Evolutionary conservation across 2,888 invertebrate species (phyloP), one percentile per base, ranked within the genome.

Genomic region (Folsomia candida): DNA sequence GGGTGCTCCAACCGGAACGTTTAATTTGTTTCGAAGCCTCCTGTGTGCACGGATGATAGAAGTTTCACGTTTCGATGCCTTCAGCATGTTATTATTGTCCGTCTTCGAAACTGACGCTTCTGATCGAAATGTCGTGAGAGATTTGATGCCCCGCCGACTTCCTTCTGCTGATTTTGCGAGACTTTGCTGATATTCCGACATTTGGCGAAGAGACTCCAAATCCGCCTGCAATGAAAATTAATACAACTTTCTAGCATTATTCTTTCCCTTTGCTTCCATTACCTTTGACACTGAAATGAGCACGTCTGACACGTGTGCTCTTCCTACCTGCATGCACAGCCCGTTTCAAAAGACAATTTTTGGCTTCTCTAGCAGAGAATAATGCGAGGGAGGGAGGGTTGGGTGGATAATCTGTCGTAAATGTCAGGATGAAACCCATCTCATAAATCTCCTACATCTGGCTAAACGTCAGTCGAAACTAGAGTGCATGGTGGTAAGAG

Each of bases 41-140:
- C 80, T 74, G 69, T 80, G 79, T 29, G 79, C 80, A 60, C 76
- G 72, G 61, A 80, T 79, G 62, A 80, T 81, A 22, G 80, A 79
- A 62, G 79, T 78, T 47, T 80, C 79, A 51, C 77, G 73, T 62
- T 76, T 71, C 18, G 80, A 76, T n/a, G 81, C 80, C 68, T 74
- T 76, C 51, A 80, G 69, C 61, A 67, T 73, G 65, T 63, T 73
- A 63, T 70, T 73, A 47, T 72, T 76, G 59, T 71, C 71, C 51
- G 70, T 60, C 67, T 70, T 74, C 26, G 67, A 68, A 62, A 67
- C 67, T 51, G 67, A 68, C 61, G 71, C 68, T 25, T 68, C 73
- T 66, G 69, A 64, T 25, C 70, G 71, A 28, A 62, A 63, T 69
- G 69, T 72, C 67, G 66, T 27, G 71, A 71, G 62, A 28, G 73